A percentile compares a stretch with the other conserved stretches of the same genome.
phyloP scores from a whole-genome alignment of 1,140 invertebrate genomes.

The Drepana arcuata region DNA sequence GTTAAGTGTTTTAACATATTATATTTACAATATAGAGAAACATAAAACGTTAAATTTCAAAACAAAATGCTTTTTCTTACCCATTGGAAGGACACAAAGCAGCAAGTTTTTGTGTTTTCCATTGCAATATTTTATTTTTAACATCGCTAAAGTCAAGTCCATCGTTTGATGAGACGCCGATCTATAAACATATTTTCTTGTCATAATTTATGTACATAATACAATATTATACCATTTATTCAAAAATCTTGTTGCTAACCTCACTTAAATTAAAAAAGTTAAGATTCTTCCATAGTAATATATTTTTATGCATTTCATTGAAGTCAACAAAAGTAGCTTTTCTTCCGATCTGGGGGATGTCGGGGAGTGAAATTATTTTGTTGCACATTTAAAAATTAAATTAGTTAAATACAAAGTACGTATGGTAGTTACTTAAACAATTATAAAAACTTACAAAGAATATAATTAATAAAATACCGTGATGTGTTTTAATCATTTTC shows the following conservation, averaged over 20 bases:
- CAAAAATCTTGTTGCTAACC: too few relatives aligned
- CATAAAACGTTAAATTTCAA: too few relatives aligned
- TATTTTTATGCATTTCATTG: constrained; percentile 49
- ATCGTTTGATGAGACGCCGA: constrained; percentile 43
- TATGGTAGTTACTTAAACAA: too few relatives aligned
- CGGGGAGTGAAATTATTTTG: neutral
- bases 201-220: too few relatives aligned
- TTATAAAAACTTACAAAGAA: constrained; percentile 30
- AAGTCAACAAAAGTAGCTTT: constrained; percentile 46
- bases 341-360: constrained; percentile 29
- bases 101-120: constrained; percentile 61
- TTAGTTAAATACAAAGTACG: neutral
- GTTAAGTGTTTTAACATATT: too few relatives aligned
- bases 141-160: constrained; percentile 57
- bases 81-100: constrained; percentile 58
- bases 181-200: constrained; percentile 32
- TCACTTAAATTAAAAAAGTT: constrained; percentile 49
- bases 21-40: too few relatives aligned
- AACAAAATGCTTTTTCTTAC: too few relatives aligned
- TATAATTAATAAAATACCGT: constrained; percentile 21
- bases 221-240: too few relatives aligned
- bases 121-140: constrained; percentile 63
- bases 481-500: constrained; percentile 26
- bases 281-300: constrained; percentile 49
- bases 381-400: neutral